These are phyloP conservation scores for Tetragnatha versicolor DNA, from an alignment of 1,140 invertebrate genomes.

Conservation along the genomic window DNA sequence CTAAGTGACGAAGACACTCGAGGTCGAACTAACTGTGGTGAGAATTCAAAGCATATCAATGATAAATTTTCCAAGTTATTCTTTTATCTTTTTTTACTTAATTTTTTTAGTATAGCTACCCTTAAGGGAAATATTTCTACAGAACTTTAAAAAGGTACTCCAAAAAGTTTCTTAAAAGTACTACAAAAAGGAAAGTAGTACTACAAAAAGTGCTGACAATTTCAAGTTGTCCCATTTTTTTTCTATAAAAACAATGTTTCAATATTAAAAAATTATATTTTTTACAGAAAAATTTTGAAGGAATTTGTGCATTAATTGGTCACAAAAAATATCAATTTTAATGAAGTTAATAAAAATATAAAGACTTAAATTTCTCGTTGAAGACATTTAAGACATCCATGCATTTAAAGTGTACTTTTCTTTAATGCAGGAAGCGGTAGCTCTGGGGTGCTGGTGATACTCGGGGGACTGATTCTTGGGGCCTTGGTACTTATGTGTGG, in stretches of 20 bases:
- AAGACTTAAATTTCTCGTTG: neutral
- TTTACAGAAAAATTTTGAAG: neutral
- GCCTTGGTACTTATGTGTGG: constrained; percentile 11
- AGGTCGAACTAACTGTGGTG: neutral
- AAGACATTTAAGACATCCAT: neutral
- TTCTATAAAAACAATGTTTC: no score
- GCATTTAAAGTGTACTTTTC: neutral
- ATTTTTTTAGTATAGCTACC: neutral
- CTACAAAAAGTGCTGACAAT: no score
- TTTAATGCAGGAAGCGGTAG: neutral
- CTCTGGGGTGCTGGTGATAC: neutral
- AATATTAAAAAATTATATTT: no score
- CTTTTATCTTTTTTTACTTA: neutral
- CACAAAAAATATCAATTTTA: neutral
- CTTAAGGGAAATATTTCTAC: neutral
- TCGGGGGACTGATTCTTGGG: neutral
- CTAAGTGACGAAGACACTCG: constrained; percentile 52
- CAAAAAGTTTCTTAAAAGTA: no score
- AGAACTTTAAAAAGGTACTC: neutral
- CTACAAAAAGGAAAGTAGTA: no score
- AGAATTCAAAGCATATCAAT: neutral
- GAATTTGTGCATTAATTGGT: neutral
- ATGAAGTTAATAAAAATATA: neutral
- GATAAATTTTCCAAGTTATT: neutral
- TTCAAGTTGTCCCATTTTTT: no score